Percentiles rank a stretch among this genome's conserved stretches.
phyloP scores from a whole-genome alignment of 2,888 invertebrate species.

The Sinopyrophorus schimmeli region DNA sequence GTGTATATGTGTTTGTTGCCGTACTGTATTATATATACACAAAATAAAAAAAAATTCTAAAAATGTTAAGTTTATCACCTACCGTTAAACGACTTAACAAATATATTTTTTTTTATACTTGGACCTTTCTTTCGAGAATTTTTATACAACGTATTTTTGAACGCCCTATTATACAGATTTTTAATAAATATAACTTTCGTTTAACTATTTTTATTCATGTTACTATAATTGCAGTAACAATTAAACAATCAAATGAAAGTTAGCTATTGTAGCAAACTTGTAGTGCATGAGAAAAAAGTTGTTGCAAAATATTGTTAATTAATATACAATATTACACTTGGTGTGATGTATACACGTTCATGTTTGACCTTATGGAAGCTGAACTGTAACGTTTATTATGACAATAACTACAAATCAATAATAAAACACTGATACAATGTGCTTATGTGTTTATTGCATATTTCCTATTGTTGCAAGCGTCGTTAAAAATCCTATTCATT shows the following conservation, averaged over 20 bases:
- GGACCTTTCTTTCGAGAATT: conserved; percentile 13
- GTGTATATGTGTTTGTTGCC: conserved; percentile 41
- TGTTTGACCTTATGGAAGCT: conserved; percentile 48
- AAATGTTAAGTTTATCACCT: conserved; percentile 30
- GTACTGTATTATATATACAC: conserved; percentile 37
- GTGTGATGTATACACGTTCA: conserved; percentile 38
- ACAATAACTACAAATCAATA: conserved; percentile 55
- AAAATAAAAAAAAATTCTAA: conserved; percentile 36
- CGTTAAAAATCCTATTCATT: too few species aligned
- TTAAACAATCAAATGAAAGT: conserved; percentile 31
- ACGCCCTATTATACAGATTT: conserved; percentile 14
- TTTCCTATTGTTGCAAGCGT: too few species aligned
- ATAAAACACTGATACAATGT: conserved; percentile 41
- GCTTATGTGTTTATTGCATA: too few species aligned
- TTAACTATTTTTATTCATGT: conserved; percentile 15
- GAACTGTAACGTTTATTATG: conserved; percentile 53
- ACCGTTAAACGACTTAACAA: conserved; percentile 22
- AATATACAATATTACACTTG: conserved; percentile 35
- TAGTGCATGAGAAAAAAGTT: conserved; percentile 27
- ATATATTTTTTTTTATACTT: conserved; percentile 20
- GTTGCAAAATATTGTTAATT: conserved; percentile 33
- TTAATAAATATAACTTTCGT: conserved; percentile 10
- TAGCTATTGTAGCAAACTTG: conserved; percentile 28
- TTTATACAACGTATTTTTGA: conserved; percentile 22
- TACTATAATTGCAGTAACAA: conserved; percentile 22